Evolutionary conservation across 92 coral and sea anemone genomes (phyloP), one percentile per base, ranked within the genome.

Genomic region (Metridium senile): DNA sequence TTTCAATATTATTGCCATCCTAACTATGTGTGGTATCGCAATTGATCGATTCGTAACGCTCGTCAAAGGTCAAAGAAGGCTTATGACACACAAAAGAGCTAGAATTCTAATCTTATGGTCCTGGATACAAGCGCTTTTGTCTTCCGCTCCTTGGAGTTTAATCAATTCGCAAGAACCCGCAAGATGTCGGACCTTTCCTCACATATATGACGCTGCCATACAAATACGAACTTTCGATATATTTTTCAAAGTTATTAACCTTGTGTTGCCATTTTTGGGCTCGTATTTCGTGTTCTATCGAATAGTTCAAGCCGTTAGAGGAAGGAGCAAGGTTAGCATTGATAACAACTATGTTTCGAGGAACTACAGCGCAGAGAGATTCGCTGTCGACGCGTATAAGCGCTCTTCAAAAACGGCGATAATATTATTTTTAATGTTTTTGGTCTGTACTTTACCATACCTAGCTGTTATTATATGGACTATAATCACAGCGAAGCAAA

Each of bases 401-500:
- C 93, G 97, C 65, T 91, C 97, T 18, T 91, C 97, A 28, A 91
- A 91, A 78, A 91, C 97, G 21, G 93, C 97, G 23, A 71, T 91
- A 1, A 86, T 91, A 46, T 54, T 91, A 43, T 91, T 91, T 43
- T 66, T 88, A 1, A 91, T 91, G 97, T 91, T 84, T 70, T 30
- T 67, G 33, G 51, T 88, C 52, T 91, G 97, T 33, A 88, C 89
- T 26, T 68, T 88, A 20, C 93, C 97, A 20, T 85, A 85, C 26
- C 62, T 86, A 26, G 65, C 74, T 17, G 84, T 86, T 11, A 72
- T 53, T 0, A 20, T 91, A 32, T 81, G 80, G 74, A 67, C 86
- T 11, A 61, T 88, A n/a, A 74, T 70, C n/a, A 79, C 78, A n/a
- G 72, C 85, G 32, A 58, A 75, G 17, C 64, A 29, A 19, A 63